phyloP scores from a whole-genome alignment of 2,113 vertebrate genomes.

The Coptodon rendalli region DNA sequence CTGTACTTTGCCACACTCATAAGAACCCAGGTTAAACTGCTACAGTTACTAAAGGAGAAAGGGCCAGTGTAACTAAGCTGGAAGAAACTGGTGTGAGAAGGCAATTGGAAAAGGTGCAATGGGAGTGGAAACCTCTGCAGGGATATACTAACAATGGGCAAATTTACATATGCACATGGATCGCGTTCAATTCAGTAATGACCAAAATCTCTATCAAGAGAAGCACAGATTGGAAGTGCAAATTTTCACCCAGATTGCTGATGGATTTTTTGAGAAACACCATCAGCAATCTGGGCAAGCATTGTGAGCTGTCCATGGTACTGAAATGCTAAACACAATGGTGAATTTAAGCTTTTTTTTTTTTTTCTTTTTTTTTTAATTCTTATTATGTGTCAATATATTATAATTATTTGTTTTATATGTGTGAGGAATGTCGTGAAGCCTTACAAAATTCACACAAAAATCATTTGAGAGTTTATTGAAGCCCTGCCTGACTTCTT shows the following conservation, averaged over 20 bases:
- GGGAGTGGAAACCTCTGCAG: background rate
- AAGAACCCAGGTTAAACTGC: background rate
- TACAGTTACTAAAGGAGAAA: background rate
- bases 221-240: background rate
- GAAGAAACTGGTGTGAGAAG: background rate
- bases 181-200: background rate
- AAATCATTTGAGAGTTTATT: background rate
- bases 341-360: background rate
- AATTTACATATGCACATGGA: background rate
- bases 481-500: background rate
- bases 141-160: background rate
- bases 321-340: background rate
- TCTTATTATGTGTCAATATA: background rate
- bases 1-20: background rate
- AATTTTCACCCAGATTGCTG: background rate
- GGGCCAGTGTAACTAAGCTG: background rate
- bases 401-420: background rate
- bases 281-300: background rate
- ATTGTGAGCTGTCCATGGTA: background rate
- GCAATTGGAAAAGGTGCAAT: background rate
- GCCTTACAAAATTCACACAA: background rate
- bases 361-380: accelerated
- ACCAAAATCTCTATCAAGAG: background rate
- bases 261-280: background rate
- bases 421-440: background rate